phyloP scores from a whole-genome alignment of 2,113 vertebrate species.

The Macaca nemestrina region DNA sequence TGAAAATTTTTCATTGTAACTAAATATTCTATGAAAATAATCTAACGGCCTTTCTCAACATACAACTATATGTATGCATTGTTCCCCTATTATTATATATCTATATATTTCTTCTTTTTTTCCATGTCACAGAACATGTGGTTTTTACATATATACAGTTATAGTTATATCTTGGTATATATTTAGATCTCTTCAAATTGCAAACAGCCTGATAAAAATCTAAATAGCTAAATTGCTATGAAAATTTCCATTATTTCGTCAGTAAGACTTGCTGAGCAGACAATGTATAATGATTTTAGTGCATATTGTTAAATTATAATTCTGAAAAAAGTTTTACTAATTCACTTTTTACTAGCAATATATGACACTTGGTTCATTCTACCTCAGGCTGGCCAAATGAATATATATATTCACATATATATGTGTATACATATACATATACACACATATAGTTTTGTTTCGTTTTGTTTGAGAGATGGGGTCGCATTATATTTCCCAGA shows the following conservation, averaged over 20 bases:
- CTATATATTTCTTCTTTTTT: background rate
- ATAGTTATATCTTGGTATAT: background rate
- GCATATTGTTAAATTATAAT: background rate
- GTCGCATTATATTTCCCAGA: too few relatives aligned
- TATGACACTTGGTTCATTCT: background rate
- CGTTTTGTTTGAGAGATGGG: too few relatives aligned
- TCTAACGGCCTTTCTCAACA: background rate
- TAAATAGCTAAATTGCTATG: background rate
- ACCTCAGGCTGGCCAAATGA: background rate
- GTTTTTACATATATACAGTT: background rate
- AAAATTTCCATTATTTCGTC: background rate
- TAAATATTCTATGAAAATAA: slow-evolving; percentile 9
- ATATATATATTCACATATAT: too few relatives aligned
- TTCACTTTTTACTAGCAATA: background rate
- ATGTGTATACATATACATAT: too few relatives aligned
- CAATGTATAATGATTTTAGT: background rate
- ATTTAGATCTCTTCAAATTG: background rate
- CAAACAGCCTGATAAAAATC: background rate
- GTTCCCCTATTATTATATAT: background rate
- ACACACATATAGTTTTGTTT: too few relatives aligned
- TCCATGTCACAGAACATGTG: background rate
- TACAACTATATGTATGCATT: too few relatives aligned
- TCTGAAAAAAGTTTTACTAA: background rate
- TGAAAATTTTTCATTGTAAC: background rate
- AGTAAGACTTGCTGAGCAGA: background rate